These are phyloP conservation scores for Sebastes dallii DNA, from an alignment of 2,797 vertebrate species.

Conservation along the genomic window DNA sequence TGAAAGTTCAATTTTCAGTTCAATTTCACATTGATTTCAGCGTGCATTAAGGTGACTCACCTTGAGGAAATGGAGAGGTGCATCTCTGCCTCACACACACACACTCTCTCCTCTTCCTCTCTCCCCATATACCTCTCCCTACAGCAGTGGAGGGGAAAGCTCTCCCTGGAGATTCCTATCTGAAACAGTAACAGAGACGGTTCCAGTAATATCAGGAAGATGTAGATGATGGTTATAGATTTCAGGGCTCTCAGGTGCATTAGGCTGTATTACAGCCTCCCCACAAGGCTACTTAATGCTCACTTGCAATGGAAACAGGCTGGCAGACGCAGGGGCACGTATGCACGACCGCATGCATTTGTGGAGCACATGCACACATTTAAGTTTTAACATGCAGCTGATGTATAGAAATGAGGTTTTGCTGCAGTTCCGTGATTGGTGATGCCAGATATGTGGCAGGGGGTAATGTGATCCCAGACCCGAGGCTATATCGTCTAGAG, in stretches of 20 bases:
- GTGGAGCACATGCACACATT: constrained; percentile 4
- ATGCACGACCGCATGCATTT: constrained; percentile 44
- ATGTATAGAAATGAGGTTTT: constrained; percentile 30
- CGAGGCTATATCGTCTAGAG: constrained; percentile 44
- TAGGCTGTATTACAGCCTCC: constrained; percentile 78
- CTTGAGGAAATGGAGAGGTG: constrained; percentile 80
- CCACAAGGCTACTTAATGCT: constrained; percentile 77
- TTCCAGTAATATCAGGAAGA: constrained; percentile 81
- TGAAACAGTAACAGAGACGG: constrained; percentile 75
- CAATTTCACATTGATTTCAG: constrained; percentile 83
- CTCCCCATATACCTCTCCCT: constrained; percentile 32
- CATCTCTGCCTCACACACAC: constrained; percentile 30
- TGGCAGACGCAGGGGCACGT: constrained; percentile 23
- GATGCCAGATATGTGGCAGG: constrained; percentile 20
- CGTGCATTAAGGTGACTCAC: constrained; percentile 81
- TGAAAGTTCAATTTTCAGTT: constrained; percentile 83
- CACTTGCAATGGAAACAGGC: constrained; percentile 63
- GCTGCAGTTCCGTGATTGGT: constrained; percentile 6
- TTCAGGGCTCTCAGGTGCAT: constrained; percentile 82
- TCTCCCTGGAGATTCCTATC: constrained; percentile 79
- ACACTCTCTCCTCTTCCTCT: constrained; percentile 1
- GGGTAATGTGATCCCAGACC: constrained; percentile 48
- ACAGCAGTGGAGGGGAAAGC: constrained; percentile 52
- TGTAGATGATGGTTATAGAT: constrained; percentile 82
- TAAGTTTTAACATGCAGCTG: constrained; percentile 24